Evolutionary conservation across 2,113 vertebrate genomes (phyloP).

Genomic region (Hemicordylus capensis): DNA sequence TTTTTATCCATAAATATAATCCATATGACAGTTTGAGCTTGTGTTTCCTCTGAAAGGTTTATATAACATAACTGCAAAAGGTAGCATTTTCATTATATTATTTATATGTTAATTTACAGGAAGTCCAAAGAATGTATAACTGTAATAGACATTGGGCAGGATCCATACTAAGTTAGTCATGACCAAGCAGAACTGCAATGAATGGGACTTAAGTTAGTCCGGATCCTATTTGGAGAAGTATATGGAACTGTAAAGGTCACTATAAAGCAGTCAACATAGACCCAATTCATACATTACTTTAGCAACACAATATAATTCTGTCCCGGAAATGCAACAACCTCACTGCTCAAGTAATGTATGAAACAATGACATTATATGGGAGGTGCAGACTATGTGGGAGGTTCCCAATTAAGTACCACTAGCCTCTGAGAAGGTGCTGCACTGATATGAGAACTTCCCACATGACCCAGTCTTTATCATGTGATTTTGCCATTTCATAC

Average conservation of each 20-base stretch:
- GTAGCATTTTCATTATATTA: background rate
- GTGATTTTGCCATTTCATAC: background rate
- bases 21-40: background rate
- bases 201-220: no score
- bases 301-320: background rate
- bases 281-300: background rate
- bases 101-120: background rate
- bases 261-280: background rate
- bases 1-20: background rate
- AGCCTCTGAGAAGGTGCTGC: no score
- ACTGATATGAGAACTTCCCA: background rate
- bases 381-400: background rate
- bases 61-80: conserved; percentile 7
- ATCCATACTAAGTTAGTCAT: no score
- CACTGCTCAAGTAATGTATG: background rate
- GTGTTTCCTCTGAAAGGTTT: background rate
- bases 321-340: no score
- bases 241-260: background rate
- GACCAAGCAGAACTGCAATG: no score
- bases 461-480: background rate
- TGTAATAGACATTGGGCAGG: background rate
- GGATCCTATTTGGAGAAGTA: no score
- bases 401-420: background rate
- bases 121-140: background rate
- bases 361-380: background rate